Evolutionary conservation across 2,797 vertebrate species (phyloP).

Genomic region (Acipenser oxyrinchus): DNA sequence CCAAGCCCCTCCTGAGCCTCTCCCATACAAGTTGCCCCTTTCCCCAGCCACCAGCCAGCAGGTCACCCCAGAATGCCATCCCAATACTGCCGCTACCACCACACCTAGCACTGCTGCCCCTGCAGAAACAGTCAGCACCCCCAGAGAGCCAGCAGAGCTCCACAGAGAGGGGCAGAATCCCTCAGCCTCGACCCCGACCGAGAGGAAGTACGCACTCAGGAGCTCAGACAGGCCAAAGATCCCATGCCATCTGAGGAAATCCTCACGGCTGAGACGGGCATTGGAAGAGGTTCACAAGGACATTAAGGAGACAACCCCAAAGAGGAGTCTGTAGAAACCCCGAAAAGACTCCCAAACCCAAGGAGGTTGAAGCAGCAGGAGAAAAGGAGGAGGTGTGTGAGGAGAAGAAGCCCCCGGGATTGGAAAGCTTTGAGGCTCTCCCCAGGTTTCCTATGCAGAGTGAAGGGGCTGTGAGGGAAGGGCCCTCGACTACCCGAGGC

Average conservation of each 20-base stretch:
- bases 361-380: conserved; percentile 34
- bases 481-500: conserved; percentile 19
- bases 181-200: conserved; percentile 51
- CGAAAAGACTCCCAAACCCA: conserved; percentile 8
- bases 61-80: conserved; percentile 27
- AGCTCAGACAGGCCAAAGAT: conserved; percentile 91
- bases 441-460: background rate
- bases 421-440: conserved; percentile 1
- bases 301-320: conserved; percentile 33
- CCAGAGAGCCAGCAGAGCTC: conserved; percentile 4
- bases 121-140: conserved; percentile 54
- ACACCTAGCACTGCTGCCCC: conserved; percentile 45
- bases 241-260: conserved; percentile 81
- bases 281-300: conserved; percentile 50
- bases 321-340: background rate
- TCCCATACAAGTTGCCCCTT: conserved; percentile 36
- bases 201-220: conserved; percentile 86
- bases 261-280: conserved; percentile 61
- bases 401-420: conserved; percentile 23
- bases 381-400: conserved; percentile 45
- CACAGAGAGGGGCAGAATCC: background rate
- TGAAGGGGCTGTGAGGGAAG: conserved; percentile 12
- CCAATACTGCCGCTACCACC: conserved; percentile 42
- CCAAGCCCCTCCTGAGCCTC: conserved; percentile 42
- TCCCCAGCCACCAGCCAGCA: conserved; percentile 39